Conservation (phyloP, 2,888 invertebrate species). For the Ennomos fuscantarius region DNA sequence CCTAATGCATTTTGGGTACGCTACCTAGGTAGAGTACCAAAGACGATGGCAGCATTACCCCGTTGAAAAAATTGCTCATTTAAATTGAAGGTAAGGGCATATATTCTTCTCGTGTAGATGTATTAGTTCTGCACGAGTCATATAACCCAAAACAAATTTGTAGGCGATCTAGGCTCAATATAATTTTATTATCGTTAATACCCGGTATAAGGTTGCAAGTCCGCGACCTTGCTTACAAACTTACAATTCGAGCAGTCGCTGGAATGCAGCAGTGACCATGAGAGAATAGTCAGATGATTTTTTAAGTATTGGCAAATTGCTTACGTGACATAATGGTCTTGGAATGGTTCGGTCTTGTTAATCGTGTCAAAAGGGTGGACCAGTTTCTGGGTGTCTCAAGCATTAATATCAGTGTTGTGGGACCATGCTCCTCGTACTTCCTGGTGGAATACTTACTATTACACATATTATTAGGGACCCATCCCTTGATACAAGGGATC, state of each 20-base stretch:
- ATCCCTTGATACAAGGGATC: no score
- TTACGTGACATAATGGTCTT: conserved; percentile 24
- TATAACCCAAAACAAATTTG: conserved; percentile 1
- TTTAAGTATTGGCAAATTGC: conserved; percentile 28
- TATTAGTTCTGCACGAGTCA: conserved; percentile 8
- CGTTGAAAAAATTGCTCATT: no score
- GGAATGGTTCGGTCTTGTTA: conserved; percentile 10
- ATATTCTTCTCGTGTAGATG: conserved; percentile 2
- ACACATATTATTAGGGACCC: no score
- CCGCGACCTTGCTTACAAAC: conserved; percentile 60
- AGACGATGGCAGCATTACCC: no score
- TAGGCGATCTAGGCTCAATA: conserved; percentile 1
- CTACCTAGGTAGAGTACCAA: no score
- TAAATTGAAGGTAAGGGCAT: not conserved
- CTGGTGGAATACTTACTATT: no score
- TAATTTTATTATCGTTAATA: conserved; percentile 18
- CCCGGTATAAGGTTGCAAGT: conserved; percentile 23
- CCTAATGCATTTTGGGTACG: no score
- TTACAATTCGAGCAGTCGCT: conserved; percentile 47
- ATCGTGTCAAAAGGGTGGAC: not conserved
- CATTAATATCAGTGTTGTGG: no score
- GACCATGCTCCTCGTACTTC: no score
- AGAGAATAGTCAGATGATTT: conserved; percentile 46
- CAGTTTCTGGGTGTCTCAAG: conserved; percentile 6
- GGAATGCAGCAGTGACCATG: conserved; percentile 68